Base-by-base conservation (phyloP, 2,113 vertebrate species). In the Poeciliopsis prolifica region DNA sequence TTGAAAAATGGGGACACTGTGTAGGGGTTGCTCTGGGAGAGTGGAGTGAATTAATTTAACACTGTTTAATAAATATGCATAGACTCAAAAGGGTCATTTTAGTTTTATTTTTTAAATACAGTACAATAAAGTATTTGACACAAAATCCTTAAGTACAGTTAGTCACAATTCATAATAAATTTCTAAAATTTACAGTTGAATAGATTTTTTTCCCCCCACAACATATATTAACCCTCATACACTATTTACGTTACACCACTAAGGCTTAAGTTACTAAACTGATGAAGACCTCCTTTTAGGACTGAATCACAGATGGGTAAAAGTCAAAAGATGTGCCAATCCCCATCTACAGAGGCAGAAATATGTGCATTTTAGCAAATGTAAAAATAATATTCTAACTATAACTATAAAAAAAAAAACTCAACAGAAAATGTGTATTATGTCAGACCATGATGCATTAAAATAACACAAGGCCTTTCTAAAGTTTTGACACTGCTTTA, bases 1-100 rank as follows among this genome's bases (percentile, higher is more conserved):
- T 5, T 28, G 3, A 14, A 48, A 82, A 81, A 81, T 68, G 9
- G 13, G 65, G 31, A 61, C 31, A 1, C 22, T 10, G 51, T 24
- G 3, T 58, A n/a, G 51, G 51, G 24, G 51, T 58, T 58, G 51
- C 22, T 24, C 51, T 24, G 51, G 51, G 51, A 58, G 22, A 58
- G 10, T n/a, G 9, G 17, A 58, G 8, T 24, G 22, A 58, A 58
- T 58, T 58, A n/a, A 58, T 17, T 9, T n/a, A 58, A n/a, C 8
- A 58, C 19, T 8, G 22, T 9, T 58, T 58, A n/a, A 58, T 58
- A n/a, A 58, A 58, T 58, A n/a, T n/a, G 24, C 51, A 54, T 54
- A 24, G 19, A 58, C 7, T 58, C 24, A 58, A 8, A n/a, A 54
- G 9, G 24, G 51, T 24, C 51, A 54, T 24, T 54, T 22, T 8